Evolutionary conservation across 1,140 invertebrate species (phyloP).

Genomic region (Pachyrhynchus sulphureomaculatus): DNA sequence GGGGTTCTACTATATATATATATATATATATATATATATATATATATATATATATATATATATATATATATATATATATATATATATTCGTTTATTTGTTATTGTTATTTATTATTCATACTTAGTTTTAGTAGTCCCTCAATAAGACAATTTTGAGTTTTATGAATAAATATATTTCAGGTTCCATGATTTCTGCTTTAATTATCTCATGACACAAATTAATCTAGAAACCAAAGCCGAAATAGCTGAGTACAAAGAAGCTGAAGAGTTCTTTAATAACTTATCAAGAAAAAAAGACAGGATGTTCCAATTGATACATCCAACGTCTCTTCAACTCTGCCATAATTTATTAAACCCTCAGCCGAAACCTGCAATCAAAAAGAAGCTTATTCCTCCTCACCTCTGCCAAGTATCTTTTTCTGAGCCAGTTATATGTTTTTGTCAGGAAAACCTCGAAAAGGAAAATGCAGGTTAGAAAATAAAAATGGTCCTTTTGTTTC

Average conservation of each 20-base stretch:
- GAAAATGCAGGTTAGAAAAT: neutral
- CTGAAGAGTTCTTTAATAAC: constrained; percentile 9
- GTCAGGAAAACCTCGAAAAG: neutral
- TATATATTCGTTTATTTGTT: too few species aligned
- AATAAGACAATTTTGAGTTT: too few species aligned
- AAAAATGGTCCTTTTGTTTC: too few species aligned
- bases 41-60: too few species aligned
- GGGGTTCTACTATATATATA: too few species aligned
- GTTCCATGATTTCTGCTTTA: neutral
- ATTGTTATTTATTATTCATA: too few species aligned
- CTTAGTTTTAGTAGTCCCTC: too few species aligned
- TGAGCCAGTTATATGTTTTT: constrained; percentile 13
- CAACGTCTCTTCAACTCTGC: neutral
- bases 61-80: too few species aligned
- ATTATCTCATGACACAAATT: neutral
- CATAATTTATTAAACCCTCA: constrained; percentile 1
- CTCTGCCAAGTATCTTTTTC: constrained; percentile 17
- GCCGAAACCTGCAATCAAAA: neutral
- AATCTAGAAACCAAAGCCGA: neutral
- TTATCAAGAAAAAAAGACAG: constrained; percentile 6
- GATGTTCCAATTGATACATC: constrained; percentile 9
- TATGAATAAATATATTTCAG: too few species aligned
- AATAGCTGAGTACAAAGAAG: constrained; percentile 10
- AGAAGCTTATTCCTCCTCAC: neutral
- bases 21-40: too few species aligned